A percentile compares a stretch with the other conserved stretches of the same genome.
These are phyloP conservation scores for Sitta europaea DNA, from an alignment of 2,113 vertebrate species.

Conservation along the genomic window DNA sequence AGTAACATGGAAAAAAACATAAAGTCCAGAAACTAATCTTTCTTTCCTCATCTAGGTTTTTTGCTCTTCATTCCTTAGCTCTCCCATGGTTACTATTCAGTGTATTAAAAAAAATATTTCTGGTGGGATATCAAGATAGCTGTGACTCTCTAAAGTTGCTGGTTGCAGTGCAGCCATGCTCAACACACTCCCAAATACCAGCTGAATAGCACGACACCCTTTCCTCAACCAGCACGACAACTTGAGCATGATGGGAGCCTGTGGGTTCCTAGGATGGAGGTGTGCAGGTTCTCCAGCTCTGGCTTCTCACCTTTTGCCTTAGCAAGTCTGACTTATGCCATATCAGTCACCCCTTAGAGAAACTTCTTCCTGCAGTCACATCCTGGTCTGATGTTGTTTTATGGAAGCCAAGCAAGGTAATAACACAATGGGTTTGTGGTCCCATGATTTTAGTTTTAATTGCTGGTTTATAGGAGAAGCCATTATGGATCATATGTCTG, in stretches of 20 bases:
- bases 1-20: neutral
- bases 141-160: neutral
- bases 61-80: neutral
- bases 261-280: neutral
- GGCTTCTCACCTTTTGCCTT: neutral
- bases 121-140: neutral
- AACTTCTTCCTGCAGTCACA: neutral
- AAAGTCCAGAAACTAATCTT: neutral
- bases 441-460: neutral
- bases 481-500: neutral
- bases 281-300: neutral
- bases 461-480: neutral
- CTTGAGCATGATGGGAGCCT: neutral
- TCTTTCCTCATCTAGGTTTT: neutral
- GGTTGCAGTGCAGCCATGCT: neutral
- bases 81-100: neutral
- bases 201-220: neutral
- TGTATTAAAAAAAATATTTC: neutral
- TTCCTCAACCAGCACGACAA: accelerated
- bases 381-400: neutral
- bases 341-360: neutral
- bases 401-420: neutral
- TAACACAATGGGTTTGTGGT: neutral
- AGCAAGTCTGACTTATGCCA: neutral
- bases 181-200: neutral